Percentiles rank a stretch among this genome's conserved stretches.
phyloP scores from a whole-genome alignment of 2,113 vertebrate genomes.

The Cepphus grylle region DNA sequence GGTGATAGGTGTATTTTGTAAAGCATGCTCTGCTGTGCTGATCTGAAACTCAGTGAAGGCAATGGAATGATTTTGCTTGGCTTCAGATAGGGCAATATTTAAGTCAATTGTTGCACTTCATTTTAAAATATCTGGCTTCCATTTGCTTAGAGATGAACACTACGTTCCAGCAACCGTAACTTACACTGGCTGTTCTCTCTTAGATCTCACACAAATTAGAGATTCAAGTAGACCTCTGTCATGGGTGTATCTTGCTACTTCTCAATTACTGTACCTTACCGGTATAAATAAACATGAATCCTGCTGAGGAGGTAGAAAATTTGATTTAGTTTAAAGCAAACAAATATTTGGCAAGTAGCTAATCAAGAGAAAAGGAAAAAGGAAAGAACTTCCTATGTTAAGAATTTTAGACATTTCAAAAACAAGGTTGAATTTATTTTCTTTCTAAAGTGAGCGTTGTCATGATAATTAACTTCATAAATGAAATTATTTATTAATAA shows the following conservation, averaged over 20 bases:
- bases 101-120: slow-evolving; percentile 34
- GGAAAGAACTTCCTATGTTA: background rate
- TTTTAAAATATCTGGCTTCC: slow-evolving; percentile 43
- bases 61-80: slow-evolving; percentile 2
- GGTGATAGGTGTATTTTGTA: background rate
- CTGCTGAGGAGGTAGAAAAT: slow-evolving; percentile 4
- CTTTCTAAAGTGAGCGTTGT: background rate
- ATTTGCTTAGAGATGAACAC: background rate
- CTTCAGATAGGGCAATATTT: slow-evolving; percentile 33
- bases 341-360: slow-evolving; percentile 1
- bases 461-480: background rate
- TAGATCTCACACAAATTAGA: background rate
- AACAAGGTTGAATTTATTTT: background rate
- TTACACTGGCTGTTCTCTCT: background rate
- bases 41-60: background rate
- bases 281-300: slow-evolving; percentile 1
- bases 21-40: background rate
- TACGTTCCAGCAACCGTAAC: background rate
- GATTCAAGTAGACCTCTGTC: slow-evolving; percentile 6
- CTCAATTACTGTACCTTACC: slow-evolving; percentile 1
- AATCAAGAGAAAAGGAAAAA: background rate
- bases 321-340: slow-evolving; percentile 16
- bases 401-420: background rate
- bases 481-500: slow-evolving; percentile 15
- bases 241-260: background rate